Evolutionary conservation across 2,113 vertebrate species (phyloP).

Genomic region (Podarcis cretensis): DNA sequence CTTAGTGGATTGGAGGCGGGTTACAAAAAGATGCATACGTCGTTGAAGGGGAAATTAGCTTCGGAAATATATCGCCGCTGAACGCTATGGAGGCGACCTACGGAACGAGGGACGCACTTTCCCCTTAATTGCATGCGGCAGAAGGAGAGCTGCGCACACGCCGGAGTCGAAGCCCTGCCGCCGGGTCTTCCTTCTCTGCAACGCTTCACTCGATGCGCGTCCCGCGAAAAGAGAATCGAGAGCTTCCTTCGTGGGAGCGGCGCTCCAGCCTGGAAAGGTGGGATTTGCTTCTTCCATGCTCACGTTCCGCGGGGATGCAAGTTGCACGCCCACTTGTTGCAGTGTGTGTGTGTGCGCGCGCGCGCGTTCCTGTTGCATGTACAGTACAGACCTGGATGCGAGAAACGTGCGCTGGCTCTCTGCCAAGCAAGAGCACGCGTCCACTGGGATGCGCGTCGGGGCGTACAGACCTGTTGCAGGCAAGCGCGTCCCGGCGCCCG

Average conservation of each 20-base stretch:
- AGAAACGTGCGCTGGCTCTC: not conserved
- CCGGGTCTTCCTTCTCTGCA: no score
- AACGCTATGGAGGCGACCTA: not conserved
- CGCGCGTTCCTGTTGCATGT: not conserved
- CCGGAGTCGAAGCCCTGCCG: not conserved
- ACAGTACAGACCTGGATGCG: no score
- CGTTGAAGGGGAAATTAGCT: not conserved
- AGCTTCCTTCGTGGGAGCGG: not conserved
- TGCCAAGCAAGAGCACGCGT: no score
- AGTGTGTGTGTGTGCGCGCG: rapidly evolving
- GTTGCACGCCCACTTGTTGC: not conserved
- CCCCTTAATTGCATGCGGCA: not conserved
- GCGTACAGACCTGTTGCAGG: not conserved
- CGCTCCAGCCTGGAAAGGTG: not conserved
- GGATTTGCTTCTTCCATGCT: not conserved
- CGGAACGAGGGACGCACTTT: not conserved
- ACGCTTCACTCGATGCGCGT: no score
- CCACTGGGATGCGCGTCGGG: no score
- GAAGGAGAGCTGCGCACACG: not conserved
- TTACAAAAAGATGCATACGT: not conserved
- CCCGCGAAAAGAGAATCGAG: no score
- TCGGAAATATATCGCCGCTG: not conserved
- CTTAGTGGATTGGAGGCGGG: not conserved
- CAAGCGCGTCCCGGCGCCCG: not conserved
- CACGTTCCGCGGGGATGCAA: not conserved